phyloP scores from a whole-genome alignment of 2,113 vertebrate genomes.

The Gopherus flavomarginatus region DNA sequence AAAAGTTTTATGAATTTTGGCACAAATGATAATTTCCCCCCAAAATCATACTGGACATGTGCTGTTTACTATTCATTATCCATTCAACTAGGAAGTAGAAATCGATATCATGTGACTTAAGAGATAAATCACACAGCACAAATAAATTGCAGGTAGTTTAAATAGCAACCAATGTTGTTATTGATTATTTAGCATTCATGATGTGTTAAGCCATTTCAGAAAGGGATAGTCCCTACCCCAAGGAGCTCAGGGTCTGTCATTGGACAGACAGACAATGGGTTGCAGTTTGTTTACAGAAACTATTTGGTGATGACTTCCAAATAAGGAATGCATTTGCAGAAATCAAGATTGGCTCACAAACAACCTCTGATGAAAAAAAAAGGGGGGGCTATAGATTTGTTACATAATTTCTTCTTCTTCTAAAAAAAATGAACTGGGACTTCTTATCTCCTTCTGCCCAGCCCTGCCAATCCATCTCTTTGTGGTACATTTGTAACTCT shows the following conservation, averaged over 20 bases:
- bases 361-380: background rate
- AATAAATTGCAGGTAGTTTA: background rate
- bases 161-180: background rate
- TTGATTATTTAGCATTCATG: background rate
- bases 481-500: background rate
- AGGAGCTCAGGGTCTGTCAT: background rate
- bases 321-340: rapidly evolving
- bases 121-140: background rate
- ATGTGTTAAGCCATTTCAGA: background rate
- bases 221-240: background rate
- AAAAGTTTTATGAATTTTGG: background rate
- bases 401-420: background rate
- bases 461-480: background rate
- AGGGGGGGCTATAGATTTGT: background rate
- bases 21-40: background rate
- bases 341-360: background rate
- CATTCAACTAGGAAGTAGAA: rapidly evolving
- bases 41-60: rapidly evolving
- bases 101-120: background rate
- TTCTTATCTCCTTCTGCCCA: background rate
- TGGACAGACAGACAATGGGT: background rate
- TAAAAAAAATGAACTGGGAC: background rate
- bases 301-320: background rate
- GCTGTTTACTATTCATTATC: rapidly evolving
- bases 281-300: background rate